Evolutionary conservation across 2,113 vertebrate species (phyloP).

Genomic region (Mus spicilegus): DNA sequence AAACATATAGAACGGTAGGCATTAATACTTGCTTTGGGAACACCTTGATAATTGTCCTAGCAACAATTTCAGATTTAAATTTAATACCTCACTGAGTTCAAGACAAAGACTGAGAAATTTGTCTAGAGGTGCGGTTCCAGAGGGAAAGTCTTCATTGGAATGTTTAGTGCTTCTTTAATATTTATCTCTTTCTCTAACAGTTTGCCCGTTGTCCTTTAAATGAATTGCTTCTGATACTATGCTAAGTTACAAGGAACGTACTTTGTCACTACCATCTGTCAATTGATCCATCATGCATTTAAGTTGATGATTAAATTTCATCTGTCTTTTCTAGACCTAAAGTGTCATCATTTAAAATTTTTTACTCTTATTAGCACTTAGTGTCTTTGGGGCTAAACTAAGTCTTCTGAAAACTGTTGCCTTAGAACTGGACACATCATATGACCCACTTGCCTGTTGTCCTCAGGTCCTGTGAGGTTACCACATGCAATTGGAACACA

Average conservation of each 20-base stretch:
- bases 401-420: conserved; percentile 2
- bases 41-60: neutral
- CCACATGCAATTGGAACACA: neutral
- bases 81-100: conserved; percentile 27
- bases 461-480: neutral
- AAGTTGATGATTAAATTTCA: conserved; percentile 40
- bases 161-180: conserved; percentile 43
- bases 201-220: conserved; percentile 42
- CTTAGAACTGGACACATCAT: neutral
- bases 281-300: conserved; percentile 14
- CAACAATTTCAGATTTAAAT: conserved; percentile 9
- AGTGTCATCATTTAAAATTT: neutral
- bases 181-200: conserved; percentile 20
- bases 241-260: conserved; percentile 34
- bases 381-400: conserved; percentile 2
- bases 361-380: neutral
- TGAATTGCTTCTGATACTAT: neutral
- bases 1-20: neutral
- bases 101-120: neutral
- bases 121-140: neutral
- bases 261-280: conserved; percentile 29
- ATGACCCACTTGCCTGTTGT: neutral
- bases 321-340: conserved; percentile 32
- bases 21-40: neutral
- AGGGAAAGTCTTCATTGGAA: neutral